These are phyloP conservation scores for Acanthosepion esculentum DNA, from an alignment of 2,888 invertebrate genomes.

Conservation along the genomic window DNA sequence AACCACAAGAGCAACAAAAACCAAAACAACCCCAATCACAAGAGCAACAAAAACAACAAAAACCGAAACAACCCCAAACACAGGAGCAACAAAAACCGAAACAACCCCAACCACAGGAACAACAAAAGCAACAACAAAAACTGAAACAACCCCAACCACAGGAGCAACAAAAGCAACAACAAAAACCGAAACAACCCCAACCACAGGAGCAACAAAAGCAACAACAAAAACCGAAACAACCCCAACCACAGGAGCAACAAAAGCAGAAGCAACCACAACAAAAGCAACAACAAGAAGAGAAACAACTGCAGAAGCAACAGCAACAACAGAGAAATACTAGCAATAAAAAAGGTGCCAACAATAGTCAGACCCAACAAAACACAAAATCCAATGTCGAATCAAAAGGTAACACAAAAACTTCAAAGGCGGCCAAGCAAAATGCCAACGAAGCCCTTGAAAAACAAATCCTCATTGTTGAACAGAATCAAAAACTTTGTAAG, in stretches of 20 bases:
- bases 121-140: not conserved
- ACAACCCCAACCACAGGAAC: not conserved
- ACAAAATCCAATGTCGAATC: not conserved
- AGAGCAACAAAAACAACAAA: no score
- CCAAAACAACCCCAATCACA: no score
- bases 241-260: not conserved
- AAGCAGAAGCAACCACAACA: not conserved
- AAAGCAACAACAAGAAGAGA: not conserved
- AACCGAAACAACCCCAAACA: no score
- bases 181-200: no score
- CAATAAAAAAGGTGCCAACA: not conserved
- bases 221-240: not conserved
- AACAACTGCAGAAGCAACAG: not conserved
- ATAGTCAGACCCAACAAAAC: not conserved
- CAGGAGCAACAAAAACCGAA: not conserved
- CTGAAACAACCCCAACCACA: no score
- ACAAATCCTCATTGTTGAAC: not conserved
- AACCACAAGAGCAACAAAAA: not conserved
- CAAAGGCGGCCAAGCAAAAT: constrained; percentile 17
- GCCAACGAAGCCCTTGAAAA: not conserved
- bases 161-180: no score
- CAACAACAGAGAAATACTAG: not conserved
- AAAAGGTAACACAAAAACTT: not conserved
- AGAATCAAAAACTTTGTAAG: not conserved
- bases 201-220: not conserved